Base-by-base conservation (phyloP, 1,140 invertebrate genomes). In the Nymphalis io region DNA sequence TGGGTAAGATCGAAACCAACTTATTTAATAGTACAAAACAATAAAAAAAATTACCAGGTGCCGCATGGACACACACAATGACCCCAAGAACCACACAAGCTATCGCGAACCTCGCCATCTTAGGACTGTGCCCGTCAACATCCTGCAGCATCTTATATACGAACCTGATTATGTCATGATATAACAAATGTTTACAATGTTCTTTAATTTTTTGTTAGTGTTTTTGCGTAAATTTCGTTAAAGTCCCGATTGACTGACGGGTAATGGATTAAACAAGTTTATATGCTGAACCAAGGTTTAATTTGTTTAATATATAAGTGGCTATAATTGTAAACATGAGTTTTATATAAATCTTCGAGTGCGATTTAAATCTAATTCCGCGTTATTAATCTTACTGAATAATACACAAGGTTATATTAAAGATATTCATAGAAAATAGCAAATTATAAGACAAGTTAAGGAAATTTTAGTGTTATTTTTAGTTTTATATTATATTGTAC, bases 71-170 rank as follows among this genome's bases (percentile, higher is more conserved):
- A 60, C 58, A 61, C 23, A 63, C 69, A 11, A 65, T 39, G 23
- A 66, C 69, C 48, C 69, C 69, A 11, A 71, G 40, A 63, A 59
- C 69, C 58, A 71, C 62, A 71, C 69, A 71, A 71, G 62, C 44
- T 38, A 71, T 21, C 10, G 69, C 63, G 58, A 71, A 61, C 10
- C 58, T 65, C 38, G 63, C 69, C 69, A 71, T 71, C 40, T 66
- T 38, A 63, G 58, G 21, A 71, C 62, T 61, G 63, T 70, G 62
- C 33, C 46, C n/a, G 20, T n/a, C 33, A 3, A 27, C 12, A 16
- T 65, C 61, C 57, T 53, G 55, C 62, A 39, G 27, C 57, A 27
- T 16, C 62, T 64, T 70, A 42, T 70, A 70, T 70, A 70, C 46
- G 20, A 55, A 65, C 42, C 57, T 46, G 68, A 57, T 63, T 70